Percentiles rank a stretch among this genome's conserved stretches.
Evolutionary conservation across 2,888 invertebrate genomes (phyloP).

Genomic region (Synanthedon andrenaeformis): DNA sequence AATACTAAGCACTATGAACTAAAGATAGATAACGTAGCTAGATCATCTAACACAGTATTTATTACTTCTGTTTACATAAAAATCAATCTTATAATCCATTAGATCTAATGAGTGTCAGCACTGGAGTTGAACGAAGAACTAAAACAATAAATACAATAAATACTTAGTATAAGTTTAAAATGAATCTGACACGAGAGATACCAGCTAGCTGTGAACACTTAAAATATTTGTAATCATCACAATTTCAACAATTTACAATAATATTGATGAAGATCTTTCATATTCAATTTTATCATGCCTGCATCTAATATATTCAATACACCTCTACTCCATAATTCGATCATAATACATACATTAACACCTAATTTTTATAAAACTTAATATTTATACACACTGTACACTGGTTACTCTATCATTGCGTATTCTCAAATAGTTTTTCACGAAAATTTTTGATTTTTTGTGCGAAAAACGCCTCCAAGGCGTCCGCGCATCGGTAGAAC

Average conservation of each 20-base stretch:
- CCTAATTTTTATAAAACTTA: slow-evolving; percentile 7
- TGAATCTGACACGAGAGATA: slow-evolving; percentile 30
- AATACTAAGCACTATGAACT: slow-evolving; percentile 39
- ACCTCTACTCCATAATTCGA: slow-evolving; percentile 10
- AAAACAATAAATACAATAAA: slow-evolving; percentile 65
- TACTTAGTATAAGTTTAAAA: slow-evolving; percentile 48
- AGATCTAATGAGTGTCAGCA: slow-evolving; percentile 42
- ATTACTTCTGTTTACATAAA: slow-evolving; percentile 49
- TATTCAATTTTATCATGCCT: no score
- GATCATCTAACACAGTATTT: slow-evolving; percentile 58
- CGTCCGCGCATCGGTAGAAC: slow-evolving; percentile 96
- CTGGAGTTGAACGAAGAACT: slow-evolving; percentile 31
- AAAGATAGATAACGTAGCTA: slow-evolving; percentile 50
- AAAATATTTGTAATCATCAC: slow-evolving; percentile 24
- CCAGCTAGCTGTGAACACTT: slow-evolving; percentile 11
- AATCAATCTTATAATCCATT: slow-evolving; percentile 25
- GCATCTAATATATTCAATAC: slow-evolving; percentile 20
- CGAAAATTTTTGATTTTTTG: slow-evolving; percentile 91
- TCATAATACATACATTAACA: slow-evolving; percentile 5
- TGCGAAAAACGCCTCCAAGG: slow-evolving; percentile 94
- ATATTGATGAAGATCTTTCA: no score
- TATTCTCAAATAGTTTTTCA: slow-evolving; percentile 81
- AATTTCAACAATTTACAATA: slow-evolving; percentile 9
- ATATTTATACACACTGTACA: slow-evolving; percentile 31
- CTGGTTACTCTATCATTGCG: slow-evolving; percentile 53